A percentile compares a stretch with the other conserved stretches of the same genome.
Conservation (phyloP, 1,140 invertebrate species). For the Drosophila ananassae region DNA sequence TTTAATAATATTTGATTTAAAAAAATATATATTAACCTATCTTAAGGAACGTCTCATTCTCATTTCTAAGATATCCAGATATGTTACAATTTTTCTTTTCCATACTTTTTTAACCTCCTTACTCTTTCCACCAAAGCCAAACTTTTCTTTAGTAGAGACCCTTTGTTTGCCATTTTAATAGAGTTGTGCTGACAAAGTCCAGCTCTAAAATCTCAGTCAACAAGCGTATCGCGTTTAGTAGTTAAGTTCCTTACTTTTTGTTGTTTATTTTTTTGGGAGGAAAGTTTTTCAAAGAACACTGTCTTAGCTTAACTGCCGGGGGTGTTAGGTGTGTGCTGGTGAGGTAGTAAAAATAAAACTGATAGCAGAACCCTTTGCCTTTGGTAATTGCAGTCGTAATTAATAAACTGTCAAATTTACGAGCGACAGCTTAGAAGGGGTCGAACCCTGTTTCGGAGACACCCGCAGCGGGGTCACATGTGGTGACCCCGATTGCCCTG, state of each 20-base stretch:
- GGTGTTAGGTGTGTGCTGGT: neutral
- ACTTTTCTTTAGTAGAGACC: neutral
- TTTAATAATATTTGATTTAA: no score
- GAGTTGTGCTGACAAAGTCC: conserved; percentile 18
- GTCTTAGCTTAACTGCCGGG: conserved; percentile 24
- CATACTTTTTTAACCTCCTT: neutral
- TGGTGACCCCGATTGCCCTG: conserved; percentile 23
- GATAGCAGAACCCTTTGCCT: conserved; percentile 21
- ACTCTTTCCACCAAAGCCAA: neutral
- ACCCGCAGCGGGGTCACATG: conserved; percentile 37
- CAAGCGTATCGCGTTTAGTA: conserved; percentile 41
- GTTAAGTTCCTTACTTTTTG: conserved; percentile 6
- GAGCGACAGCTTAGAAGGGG: conserved; percentile 36
- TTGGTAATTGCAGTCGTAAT: conserved; percentile 51
- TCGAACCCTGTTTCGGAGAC: neutral
- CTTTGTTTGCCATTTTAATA: conserved; percentile 13
- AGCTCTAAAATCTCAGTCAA: conserved; percentile 1
- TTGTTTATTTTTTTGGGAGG: conserved; percentile 3
- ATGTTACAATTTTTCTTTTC: neutral
- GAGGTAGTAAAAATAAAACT: conserved; percentile 11
- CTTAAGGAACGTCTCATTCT: no score
- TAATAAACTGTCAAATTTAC: conserved; percentile 76
- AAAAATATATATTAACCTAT: no score
- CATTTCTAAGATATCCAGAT: neutral
- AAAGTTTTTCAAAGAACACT: conserved; percentile 14